phyloP scores from a whole-genome alignment of 2,797 vertebrate species.

The Odontamblyopus lacepedii region DNA sequence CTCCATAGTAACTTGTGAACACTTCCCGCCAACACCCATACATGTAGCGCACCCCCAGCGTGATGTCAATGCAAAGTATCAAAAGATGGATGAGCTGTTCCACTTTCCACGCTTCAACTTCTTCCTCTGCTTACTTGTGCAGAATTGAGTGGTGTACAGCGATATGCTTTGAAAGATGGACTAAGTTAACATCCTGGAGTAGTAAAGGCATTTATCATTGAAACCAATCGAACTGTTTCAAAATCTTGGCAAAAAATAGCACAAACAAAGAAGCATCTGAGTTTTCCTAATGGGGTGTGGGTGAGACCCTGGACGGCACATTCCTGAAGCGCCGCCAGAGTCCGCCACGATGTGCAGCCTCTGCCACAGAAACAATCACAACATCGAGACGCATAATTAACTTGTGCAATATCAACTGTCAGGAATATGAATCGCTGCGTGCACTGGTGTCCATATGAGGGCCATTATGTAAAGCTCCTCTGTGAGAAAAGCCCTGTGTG shows the following conservation, averaged over 20 bases:
- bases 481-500: constrained; percentile 36
- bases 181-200: background rate
- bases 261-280: background rate
- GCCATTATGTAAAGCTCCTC: constrained; percentile 35
- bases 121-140: background rate
- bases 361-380: constrained; percentile 34
- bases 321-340: constrained; percentile 7
- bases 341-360: constrained; percentile 20
- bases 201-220: background rate
- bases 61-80: too few relatives aligned
- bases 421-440: constrained; percentile 29
- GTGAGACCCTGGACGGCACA: background rate
- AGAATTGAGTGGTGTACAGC: background rate
- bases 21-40: too few relatives aligned
- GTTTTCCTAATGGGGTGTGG: constrained; percentile 7
- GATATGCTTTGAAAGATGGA: background rate
- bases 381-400: constrained; percentile 39
- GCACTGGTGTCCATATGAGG: constrained; percentile 24
- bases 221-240: background rate
- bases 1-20: too few relatives aligned
- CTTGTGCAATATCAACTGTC: constrained; percentile 30
- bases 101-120: background rate
- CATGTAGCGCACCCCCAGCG: too few relatives aligned
- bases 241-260: background rate
- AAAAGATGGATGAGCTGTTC: background rate